These are phyloP conservation scores for Agriopis marginaria DNA, from an alignment of 2,888 invertebrate genomes.

Conservation along the genomic window DNA sequence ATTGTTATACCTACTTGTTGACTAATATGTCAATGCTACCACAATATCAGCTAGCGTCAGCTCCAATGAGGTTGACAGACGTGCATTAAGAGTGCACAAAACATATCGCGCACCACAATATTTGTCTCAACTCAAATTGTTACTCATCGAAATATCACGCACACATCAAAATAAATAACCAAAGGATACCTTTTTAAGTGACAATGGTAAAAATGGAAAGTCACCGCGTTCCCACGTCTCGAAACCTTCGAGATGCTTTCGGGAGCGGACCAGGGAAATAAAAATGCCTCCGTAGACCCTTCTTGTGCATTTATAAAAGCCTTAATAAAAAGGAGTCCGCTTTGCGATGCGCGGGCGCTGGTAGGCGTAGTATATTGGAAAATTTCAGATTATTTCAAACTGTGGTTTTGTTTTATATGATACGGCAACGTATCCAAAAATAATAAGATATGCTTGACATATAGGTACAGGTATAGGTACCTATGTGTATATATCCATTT, in stretches of 20 bases:
- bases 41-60: no score
- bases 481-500: no score
- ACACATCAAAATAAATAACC: conserved; percentile 49
- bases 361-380: conserved; percentile 57
- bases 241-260: conserved; percentile 47
- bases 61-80: no score
- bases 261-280: conserved; percentile 71
- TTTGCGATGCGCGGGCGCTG: conserved; percentile 76
- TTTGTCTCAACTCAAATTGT: not conserved
- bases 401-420: not conserved
- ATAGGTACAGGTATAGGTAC: no score
- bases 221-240: conserved; percentile 80
- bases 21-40: no score
- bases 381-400: conserved; percentile 48
- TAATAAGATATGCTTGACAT: no score
- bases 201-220: conserved; percentile 67
- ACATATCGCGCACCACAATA: no score
- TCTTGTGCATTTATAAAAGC: conserved; percentile 77
- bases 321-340: conserved; percentile 77
- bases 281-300: conserved; percentile 73
- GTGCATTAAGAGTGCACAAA: no score
- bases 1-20: no score
- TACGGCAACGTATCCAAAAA: no score
- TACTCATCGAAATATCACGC: conserved; percentile 36
- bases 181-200: conserved; percentile 48